Evolutionary conservation across 2,888 invertebrate genomes (phyloP), one percentile per base, ranked within the genome.

Genomic region (Hyalella azteca): DNA sequence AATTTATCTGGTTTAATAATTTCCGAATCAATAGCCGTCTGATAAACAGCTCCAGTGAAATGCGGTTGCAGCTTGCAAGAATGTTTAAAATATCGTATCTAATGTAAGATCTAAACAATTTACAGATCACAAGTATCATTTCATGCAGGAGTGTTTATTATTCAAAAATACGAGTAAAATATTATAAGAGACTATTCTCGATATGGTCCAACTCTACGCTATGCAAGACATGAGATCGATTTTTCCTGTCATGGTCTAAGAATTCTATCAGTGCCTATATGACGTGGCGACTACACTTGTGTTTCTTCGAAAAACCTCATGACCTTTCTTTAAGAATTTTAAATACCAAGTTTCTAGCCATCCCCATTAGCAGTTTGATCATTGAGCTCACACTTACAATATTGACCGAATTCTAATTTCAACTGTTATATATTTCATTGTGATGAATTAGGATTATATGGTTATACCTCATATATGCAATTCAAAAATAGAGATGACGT

Each of bases 121-220:
- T n/a, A n/a, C n/a, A n/a, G n/a, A n/a, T n/a, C n/a, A n/a, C n/a
- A n/a, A n/a, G n/a, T n/a, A n/a, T n/a, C n/a, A n/a, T n/a, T n/a
- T n/a, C n/a, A n/a, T n/a, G n/a, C n/a, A 54, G 54, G 9, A 26
- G 29, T 54, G 29, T 2, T 54, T 54, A 22, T 54, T 22, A 26
- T 26, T 11, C 29, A 54, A 29, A 26, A 26, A 19, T 54, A 9
- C 22, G 13, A 54, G 54, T 54, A 54, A 26, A 54, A 54, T 22
- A 54, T 29, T 29, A 26, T 54, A 26, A 54, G 2, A 22, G 22
- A 54, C 54, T 22, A 54, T 29, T 54, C 54, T 54, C 26, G 54
- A 39, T 29, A 66, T 66, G 66, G 66, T 66, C 66, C 66, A 66
- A 36, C 32, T 66, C 66, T 66, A 66, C 36, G 36, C 66, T 66